These are phyloP conservation scores for Linurgus olivaceus DNA, from an alignment of 2,797 vertebrate genomes.

Conservation along the genomic window DNA sequence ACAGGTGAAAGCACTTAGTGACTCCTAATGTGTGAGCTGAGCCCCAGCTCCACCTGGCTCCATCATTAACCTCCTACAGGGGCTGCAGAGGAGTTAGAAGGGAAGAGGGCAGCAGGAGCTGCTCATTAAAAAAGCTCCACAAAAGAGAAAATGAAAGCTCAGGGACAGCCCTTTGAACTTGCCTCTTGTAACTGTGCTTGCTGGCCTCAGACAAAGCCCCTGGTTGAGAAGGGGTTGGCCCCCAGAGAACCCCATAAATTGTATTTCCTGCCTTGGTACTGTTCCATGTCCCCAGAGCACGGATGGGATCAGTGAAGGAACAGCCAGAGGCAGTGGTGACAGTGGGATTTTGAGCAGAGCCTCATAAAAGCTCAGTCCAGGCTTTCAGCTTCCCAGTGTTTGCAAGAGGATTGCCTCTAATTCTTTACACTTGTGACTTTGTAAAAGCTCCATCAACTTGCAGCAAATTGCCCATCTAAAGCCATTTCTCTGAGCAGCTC, in stretches of 20 bases:
- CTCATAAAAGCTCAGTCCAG: background rate
- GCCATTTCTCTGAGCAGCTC: background rate
- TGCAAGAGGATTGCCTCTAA: background rate
- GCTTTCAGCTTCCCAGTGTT: background rate
- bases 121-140: background rate
- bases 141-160: background rate
- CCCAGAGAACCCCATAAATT: background rate
- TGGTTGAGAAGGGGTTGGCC: background rate
- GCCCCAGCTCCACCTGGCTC: background rate
- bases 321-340: accelerated
- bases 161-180: accelerated
- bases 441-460: background rate
- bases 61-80: background rate
- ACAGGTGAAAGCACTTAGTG: background rate
- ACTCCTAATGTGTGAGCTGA: background rate
- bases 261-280: accelerated
- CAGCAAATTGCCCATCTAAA: background rate
- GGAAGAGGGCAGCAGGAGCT: background rate
- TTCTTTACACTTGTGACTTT: background rate
- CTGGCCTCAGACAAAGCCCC: background rate
- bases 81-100: background rate
- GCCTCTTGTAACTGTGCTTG: background rate
- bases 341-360: background rate
- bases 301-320: accelerated
- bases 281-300: accelerated